A percentile compares a stretch with the other conserved stretches of the same genome.
Conservation (phyloP, 2,888 invertebrate species). For the Acleris cristana region DNA sequence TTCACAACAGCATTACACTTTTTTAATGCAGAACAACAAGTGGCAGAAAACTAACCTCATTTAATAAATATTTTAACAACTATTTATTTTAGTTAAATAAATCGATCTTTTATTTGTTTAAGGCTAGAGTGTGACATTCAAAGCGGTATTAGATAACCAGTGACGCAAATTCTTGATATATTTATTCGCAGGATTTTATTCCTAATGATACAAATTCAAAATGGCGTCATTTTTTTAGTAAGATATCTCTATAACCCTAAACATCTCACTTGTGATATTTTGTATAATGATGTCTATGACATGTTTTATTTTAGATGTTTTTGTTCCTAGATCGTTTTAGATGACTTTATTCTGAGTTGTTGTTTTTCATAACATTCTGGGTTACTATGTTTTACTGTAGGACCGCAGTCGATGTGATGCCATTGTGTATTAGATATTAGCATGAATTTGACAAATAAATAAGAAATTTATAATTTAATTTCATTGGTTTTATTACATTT, state of each 20-base stretch:
- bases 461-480: slow-evolving; percentile 52
- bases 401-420: slow-evolving; percentile 47
- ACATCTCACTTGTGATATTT: slow-evolving; percentile 55
- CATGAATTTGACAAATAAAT: slow-evolving; percentile 67
- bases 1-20: background rate
- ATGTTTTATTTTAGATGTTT: slow-evolving; percentile 45
- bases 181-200: slow-evolving; percentile 15
- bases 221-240: slow-evolving; percentile 16
- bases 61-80: slow-evolving; percentile 17
- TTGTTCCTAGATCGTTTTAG: slow-evolving; percentile 58
- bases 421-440: slow-evolving; percentile 59
- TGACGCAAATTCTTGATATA: slow-evolving; percentile 6
- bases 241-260: slow-evolving; percentile 39
- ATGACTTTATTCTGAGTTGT: slow-evolving; percentile 47
- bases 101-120: slow-evolving; percentile 23
- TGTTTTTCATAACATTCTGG: slow-evolving; percentile 38
- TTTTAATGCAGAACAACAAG: background rate
- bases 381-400: slow-evolving; percentile 43
- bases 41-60: slow-evolving; percentile 6
- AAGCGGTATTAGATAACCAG: slow-evolving; percentile 2
- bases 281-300: slow-evolving; percentile 46
- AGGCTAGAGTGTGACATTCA: background rate
- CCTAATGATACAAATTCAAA: slow-evolving; percentile 22
- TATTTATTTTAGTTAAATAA: slow-evolving; percentile 30
- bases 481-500: slow-evolving; percentile 8